These are phyloP conservation scores for Melipona beecheii DNA, from an alignment of 2,888 invertebrate genomes.

Conservation along the genomic window DNA sequence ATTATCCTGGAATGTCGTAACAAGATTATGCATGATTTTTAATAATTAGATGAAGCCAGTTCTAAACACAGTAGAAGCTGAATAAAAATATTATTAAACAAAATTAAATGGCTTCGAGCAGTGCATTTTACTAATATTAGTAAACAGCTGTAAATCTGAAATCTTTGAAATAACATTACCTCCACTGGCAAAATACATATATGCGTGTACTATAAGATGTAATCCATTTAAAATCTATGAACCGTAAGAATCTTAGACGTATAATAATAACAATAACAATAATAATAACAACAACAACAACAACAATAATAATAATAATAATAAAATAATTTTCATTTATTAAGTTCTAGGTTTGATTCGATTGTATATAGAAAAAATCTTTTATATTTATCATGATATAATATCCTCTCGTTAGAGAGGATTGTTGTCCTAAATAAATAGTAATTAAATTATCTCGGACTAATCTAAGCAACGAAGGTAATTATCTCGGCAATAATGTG, in stretches of 20 bases:
- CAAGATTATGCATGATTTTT: neutral
- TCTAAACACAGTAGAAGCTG: neutral
- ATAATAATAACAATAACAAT: too few relatives aligned
- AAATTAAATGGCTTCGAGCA: neutral
- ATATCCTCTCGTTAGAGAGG: neutral
- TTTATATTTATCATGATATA: neutral
- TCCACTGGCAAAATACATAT: neutral
- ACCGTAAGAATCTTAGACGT: too few relatives aligned
- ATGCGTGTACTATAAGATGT: too few relatives aligned
- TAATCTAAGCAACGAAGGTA: constrained; percentile 9
- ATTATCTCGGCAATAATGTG: constrained; percentile 32
- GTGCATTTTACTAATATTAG: neutral
- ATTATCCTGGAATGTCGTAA: neutral
- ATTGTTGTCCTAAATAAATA: neutral
- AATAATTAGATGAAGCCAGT: neutral
- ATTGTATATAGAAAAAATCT: neutral
- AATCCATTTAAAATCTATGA: too few relatives aligned
- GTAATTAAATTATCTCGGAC: constrained; percentile 13
- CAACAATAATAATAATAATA: too few relatives aligned
- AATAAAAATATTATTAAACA: neutral
- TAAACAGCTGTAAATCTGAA: neutral
- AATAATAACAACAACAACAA: too few relatives aligned
- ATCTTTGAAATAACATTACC: neutral
- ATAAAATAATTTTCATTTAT: neutral
- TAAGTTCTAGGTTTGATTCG: neutral